phyloP scores from a whole-genome alignment of 2,113 vertebrate genomes.

The Eira barbara region DNA sequence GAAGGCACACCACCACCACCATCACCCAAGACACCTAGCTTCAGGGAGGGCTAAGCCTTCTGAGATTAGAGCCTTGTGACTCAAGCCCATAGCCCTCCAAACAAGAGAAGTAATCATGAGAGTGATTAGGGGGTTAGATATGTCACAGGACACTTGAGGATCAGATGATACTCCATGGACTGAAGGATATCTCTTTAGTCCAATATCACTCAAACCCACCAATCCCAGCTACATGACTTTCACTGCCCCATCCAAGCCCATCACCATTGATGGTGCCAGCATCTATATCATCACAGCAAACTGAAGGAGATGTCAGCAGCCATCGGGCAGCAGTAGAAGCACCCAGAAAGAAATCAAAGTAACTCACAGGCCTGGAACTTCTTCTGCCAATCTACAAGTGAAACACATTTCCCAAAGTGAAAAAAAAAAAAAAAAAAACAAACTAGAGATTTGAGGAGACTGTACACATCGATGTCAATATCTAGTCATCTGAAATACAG shows the following conservation, averaged over 20 bases:
- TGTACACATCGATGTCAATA: rapidly evolving
- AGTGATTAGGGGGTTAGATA: too few relatives aligned
- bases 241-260: background rate
- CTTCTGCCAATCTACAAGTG: constrained; percentile 9
- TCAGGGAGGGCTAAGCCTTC: background rate
- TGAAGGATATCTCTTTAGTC: background rate
- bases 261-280: background rate
- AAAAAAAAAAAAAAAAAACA: background rate
- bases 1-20: background rate
- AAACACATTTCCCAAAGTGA: background rate
- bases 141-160: background rate
- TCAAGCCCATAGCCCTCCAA: background rate
- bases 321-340: background rate
- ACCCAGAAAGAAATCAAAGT: background rate
- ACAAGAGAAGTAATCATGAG: background rate
- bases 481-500: background rate
- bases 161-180: background rate
- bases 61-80: background rate
- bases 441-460: background rate
- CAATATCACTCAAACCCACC: background rate
- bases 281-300: background rate
- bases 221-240: too few relatives aligned
- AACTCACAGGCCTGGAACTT: constrained; percentile 39
- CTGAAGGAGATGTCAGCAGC: background rate
- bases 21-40: background rate